Conservation (phyloP, 2,888 invertebrate species). For the Oasisia sp. region DNA sequence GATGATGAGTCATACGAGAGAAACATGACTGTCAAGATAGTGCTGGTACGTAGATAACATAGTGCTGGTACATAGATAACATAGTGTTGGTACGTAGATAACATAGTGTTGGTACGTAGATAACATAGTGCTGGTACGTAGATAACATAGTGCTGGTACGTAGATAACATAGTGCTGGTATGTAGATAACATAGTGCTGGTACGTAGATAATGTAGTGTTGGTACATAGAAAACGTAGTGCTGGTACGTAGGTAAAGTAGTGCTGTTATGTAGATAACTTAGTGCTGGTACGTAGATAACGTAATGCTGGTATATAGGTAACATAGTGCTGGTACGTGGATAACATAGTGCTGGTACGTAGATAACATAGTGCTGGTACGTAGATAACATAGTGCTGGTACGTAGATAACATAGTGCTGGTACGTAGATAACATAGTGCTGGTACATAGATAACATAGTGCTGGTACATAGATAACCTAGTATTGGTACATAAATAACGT, state of each 20-base stretch:
- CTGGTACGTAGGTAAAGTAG: constrained; percentile 68
- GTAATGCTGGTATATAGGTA: not conserved
- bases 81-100: not conserved
- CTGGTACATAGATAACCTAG: constrained; percentile 67
- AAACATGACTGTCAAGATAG: constrained; percentile 96
- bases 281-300: not conserved
- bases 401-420: not conserved
- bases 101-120: not conserved
- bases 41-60: constrained; percentile 81
- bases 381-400: not conserved
- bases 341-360: constrained; percentile 67
- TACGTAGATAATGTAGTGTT: constrained; percentile 83
- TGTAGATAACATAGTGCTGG: not conserved
- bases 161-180: not conserved
- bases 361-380: constrained; percentile 84
- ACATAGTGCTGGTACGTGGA: not conserved
- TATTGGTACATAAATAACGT: not conserved
- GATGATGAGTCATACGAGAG: constrained; percentile 97
- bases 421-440: not conserved
- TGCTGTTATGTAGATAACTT: not conserved
- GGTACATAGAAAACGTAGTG: constrained; percentile 80
- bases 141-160: not conserved
- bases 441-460: constrained; percentile 78
- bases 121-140: not conserved
- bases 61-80: constrained; percentile 73